Evolutionary conservation across 2,797 vertebrate species (phyloP).

Genomic region (Syngnathus acus): DNA sequence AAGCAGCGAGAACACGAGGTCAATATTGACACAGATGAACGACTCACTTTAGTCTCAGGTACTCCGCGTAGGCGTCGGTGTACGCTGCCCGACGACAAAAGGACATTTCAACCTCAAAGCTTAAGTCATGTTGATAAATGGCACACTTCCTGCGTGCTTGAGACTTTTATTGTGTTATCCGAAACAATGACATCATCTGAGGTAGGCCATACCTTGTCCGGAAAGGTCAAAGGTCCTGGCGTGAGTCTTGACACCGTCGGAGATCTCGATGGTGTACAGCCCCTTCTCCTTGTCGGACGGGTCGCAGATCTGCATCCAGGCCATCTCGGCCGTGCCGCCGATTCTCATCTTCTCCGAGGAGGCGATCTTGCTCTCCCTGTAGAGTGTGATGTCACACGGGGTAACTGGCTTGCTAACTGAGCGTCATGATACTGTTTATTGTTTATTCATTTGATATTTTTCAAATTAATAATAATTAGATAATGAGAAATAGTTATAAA

Average conservation of each 20-base stretch:
- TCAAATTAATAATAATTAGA: no score
- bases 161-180: background rate
- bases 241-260: conserved; percentile 74
- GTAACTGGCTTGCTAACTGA: background rate
- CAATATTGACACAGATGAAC: background rate
- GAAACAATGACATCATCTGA: background rate
- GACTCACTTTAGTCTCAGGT: conserved; percentile 91
- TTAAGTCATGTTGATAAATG: background rate
- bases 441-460: no score
- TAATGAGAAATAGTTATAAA: no score
- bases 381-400: background rate
- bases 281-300: conserved; percentile 95
- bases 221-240: conserved; percentile 86
- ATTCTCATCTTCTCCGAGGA: conserved; percentile 94
- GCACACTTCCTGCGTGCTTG: no score
- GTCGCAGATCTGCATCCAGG: conserved; percentile 93
- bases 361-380: conserved; percentile 86
- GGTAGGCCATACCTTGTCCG: conserved; percentile 77
- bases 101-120: background rate
- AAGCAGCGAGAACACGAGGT: background rate
- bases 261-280: conserved; percentile 88
- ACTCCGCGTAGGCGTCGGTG: conserved; percentile 86
- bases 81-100: conserved; percentile 71
- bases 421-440: no score
- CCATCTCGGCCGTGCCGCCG: conserved; percentile 83